Evolutionary conservation across 1,140 invertebrate species (phyloP).

Genomic region (Grapholita molesta): DNA sequence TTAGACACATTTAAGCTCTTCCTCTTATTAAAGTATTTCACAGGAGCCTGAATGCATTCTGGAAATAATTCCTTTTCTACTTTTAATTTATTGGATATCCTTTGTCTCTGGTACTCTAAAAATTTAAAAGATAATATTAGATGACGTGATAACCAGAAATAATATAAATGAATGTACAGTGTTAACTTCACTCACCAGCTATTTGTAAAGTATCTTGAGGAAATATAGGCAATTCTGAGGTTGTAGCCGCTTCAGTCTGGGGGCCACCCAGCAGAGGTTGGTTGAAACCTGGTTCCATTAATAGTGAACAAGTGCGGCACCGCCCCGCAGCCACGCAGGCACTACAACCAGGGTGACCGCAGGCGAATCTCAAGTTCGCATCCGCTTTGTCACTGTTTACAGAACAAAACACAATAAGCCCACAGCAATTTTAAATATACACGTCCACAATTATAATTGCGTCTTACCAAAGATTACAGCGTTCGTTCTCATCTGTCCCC

Average conservation of each 20-base stretch:
- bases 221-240: slow-evolving; percentile 34
- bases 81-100: slow-evolving; percentile 56
- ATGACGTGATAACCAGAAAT: background rate
- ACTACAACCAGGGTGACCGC: slow-evolving; percentile 53
- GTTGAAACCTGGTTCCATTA: slow-evolving; percentile 8
- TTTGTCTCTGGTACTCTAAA: slow-evolving; percentile 52
- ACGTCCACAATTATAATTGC: background rate
- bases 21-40: slow-evolving; percentile 61
- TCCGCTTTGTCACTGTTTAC: slow-evolving; percentile 45
- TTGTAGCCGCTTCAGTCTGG: slow-evolving; percentile 33
- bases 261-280: slow-evolving; percentile 30
- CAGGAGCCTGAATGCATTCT: slow-evolving; percentile 61
- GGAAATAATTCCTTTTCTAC: slow-evolving; percentile 65
- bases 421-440: background rate
- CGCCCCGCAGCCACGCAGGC: slow-evolving; percentile 38
- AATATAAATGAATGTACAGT: background rate
- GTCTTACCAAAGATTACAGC: slow-evolving; percentile 40
- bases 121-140: slow-evolving; percentile 23
- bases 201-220: slow-evolving; percentile 54
- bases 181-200: slow-evolving; percentile 41
- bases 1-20: slow-evolving; percentile 35
- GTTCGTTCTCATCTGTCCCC: background rate
- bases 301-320: slow-evolving; percentile 46
- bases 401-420: slow-evolving; percentile 20
- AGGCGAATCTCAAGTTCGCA: slow-evolving; percentile 43